A percentile compares a stretch with the other conserved stretches of the same genome.
phyloP scores from a whole-genome alignment of 2,888 invertebrate species.

The Tenthredo mesomela region DNA sequence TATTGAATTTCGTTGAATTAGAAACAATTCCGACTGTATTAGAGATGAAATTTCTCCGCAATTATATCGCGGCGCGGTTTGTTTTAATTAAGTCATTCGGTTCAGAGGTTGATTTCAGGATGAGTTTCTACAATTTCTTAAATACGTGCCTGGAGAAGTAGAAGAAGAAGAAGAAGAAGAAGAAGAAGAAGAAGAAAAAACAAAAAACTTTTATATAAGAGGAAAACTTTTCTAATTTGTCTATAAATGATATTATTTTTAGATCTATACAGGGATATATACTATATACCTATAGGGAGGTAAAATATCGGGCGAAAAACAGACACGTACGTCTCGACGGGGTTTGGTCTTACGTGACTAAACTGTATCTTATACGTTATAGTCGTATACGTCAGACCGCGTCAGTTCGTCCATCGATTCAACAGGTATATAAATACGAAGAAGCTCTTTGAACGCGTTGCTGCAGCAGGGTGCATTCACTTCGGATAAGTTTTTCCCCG shows the following conservation, averaged over 20 bases:
- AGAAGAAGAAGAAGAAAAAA: background rate
- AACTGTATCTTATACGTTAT: conserved; percentile 21
- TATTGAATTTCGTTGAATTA: conserved; percentile 21
- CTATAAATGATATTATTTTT: background rate
- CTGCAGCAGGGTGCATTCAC: conserved; percentile 38
- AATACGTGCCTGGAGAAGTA: background rate
- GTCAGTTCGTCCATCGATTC: conserved; percentile 18
- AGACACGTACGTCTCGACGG: conserved; percentile 6
- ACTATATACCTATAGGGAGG: too few species aligned
- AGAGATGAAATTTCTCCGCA: conserved; percentile 41
- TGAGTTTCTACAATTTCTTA: background rate
- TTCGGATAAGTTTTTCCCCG: conserved; percentile 30
- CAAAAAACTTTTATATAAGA: background rate
- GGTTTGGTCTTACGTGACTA: conserved; percentile 43
- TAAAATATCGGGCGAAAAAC: conserved; percentile 17
- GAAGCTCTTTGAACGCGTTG: conserved; percentile 5
- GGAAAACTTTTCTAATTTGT: background rate
- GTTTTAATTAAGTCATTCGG: conserved; percentile 9
- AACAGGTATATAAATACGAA: conserved; percentile 42
- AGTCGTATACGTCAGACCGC: background rate
- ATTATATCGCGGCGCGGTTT: conserved; percentile 18
- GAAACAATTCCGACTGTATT: background rate
- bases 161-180: too few species aligned
- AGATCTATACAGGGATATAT: too few species aligned
- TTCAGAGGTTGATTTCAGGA: background rate